A percentile compares a stretch with the other conserved stretches of the same genome.
Conservation (phyloP, 2,888 invertebrate genomes). For the Imbricaverruca yamaguchii region DNA sequence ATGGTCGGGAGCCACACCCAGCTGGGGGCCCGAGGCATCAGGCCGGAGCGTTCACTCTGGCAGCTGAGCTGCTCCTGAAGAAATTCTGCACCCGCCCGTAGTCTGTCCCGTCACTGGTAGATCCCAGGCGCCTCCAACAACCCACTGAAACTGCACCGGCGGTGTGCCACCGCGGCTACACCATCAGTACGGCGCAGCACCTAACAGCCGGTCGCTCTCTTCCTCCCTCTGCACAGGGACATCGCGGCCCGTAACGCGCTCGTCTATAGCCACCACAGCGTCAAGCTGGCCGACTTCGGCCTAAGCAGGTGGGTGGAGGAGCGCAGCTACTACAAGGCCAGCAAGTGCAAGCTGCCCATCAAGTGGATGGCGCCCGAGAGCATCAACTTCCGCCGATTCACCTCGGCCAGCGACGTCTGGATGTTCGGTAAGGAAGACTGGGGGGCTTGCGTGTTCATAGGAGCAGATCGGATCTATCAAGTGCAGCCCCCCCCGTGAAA, state of each 20-base stretch:
- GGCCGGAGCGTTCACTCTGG: too few species aligned
- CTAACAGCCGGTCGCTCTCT: neutral
- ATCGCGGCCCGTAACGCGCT: constrained; percentile 97
- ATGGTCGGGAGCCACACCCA: too few species aligned
- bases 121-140: too few species aligned
- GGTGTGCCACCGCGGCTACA: too few species aligned
- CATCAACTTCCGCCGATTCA: constrained; percentile 93
- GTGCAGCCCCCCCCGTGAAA: too few species aligned
- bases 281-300: constrained; percentile 97
- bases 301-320: constrained; percentile 94
- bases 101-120: too few species aligned
- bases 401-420: constrained; percentile 97
- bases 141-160: too few species aligned
- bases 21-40: too few species aligned
- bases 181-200: neutral
- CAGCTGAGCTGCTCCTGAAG: too few species aligned
- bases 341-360: constrained; percentile 92
- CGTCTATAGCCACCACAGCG: constrained; percentile 87
- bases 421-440: constrained; percentile 64
- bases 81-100: too few species aligned
- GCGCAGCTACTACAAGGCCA: constrained; percentile 95
- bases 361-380: constrained; percentile 99
- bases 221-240: constrained; percentile 52
- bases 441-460: too few species aligned
- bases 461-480: too few species aligned